Evolutionary conservation across 2,888 invertebrate species (phyloP).

Genomic region (Oscheius sp.): DNA sequence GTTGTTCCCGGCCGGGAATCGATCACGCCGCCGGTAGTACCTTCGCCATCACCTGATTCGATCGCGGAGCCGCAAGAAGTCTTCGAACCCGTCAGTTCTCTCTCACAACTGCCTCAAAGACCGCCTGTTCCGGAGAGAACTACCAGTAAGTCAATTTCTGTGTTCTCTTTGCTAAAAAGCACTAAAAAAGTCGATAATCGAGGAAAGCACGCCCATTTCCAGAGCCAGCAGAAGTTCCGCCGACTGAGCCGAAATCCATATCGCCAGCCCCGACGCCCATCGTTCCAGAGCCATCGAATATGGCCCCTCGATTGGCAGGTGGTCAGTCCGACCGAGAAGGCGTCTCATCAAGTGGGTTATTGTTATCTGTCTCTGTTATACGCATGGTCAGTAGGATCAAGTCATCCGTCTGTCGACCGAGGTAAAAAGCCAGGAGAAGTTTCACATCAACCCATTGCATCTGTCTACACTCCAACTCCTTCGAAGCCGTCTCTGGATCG

Average conservation of each 20-base stretch:
- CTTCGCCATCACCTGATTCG: too few relatives aligned
- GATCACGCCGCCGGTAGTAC: too few relatives aligned
- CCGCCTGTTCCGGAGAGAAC: too few relatives aligned
- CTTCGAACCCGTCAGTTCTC: too few relatives aligned
- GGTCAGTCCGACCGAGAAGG: background rate
- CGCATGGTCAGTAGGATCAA: too few relatives aligned
- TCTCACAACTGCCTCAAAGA: too few relatives aligned
- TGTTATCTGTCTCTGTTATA: too few relatives aligned
- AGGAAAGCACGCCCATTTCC: too few relatives aligned
- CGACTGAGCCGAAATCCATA: background rate
- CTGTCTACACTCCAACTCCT: background rate
- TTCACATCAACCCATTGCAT: background rate
- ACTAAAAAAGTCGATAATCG: too few relatives aligned
- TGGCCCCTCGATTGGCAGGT: slow-evolving; percentile 10
- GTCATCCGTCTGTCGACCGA: background rate
- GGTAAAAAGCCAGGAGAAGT: slow-evolving; percentile 17
- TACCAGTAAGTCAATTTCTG: too few relatives aligned
- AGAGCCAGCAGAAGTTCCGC: slow-evolving; percentile 9
- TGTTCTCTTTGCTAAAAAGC: too few relatives aligned
- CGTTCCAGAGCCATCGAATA: background rate
- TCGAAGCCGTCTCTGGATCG: background rate
- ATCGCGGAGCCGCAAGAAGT: too few relatives aligned
- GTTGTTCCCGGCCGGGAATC: background rate
- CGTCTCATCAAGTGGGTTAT: background rate
- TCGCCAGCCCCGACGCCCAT: background rate